phyloP scores from a whole-genome alignment of 37 sponge, comb jelly and placozoan genomes.

The Agelas oroides region DNA sequence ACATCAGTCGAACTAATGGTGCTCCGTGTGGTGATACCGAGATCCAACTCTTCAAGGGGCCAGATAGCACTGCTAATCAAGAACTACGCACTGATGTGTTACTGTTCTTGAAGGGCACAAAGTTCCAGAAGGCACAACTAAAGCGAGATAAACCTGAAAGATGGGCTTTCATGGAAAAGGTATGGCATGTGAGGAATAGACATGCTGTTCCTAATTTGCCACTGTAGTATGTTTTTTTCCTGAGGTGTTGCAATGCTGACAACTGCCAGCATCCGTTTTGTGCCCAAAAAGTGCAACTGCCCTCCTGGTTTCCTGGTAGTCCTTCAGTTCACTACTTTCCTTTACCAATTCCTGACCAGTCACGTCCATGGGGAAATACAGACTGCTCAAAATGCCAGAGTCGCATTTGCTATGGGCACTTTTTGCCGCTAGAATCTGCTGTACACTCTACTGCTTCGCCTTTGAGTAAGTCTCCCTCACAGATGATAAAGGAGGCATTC shows the following conservation, averaged over 20 bases:
- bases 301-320: not conserved
- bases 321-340: not conserved
- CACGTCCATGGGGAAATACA: not conserved
- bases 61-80: constrained; percentile 9
- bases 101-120: constrained; percentile 6
- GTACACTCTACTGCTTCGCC: not conserved
- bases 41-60: constrained; percentile 19
- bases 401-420: not conserved
- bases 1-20: constrained; percentile 22
- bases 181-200: constrained; percentile 13
- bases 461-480: not conserved
- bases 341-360: not conserved
- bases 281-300: too few relatives aligned
- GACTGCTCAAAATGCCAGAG: too few relatives aligned
- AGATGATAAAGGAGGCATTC: not conserved
- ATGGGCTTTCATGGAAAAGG: constrained; percentile 5
- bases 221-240: too few relatives aligned
- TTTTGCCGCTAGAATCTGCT: not conserved
- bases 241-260: too few relatives aligned
- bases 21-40: constrained; percentile 35
- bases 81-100: not conserved
- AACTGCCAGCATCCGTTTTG: too few relatives aligned
- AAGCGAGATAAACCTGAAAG: constrained; percentile 1
- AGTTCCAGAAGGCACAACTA: not conserved
- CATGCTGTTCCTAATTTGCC: constrained; percentile 36